These are phyloP conservation scores for Pollimyrus isidori DNA, from an alignment of 2,113 vertebrate genomes.

Conservation along the genomic window DNA sequence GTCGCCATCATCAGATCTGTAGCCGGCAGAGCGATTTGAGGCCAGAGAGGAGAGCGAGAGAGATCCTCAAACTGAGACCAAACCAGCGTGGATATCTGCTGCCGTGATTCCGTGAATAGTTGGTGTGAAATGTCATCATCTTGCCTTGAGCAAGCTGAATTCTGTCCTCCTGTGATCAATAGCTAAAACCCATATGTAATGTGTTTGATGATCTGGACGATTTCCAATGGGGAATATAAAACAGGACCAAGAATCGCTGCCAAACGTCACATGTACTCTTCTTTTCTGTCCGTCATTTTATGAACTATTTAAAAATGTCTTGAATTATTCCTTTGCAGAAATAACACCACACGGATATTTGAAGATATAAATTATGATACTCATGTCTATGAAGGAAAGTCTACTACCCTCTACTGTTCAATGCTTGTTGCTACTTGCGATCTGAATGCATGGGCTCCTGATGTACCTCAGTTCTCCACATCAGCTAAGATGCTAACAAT, in stretches of 20 bases:
- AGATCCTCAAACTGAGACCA: neutral
- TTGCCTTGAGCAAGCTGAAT: neutral
- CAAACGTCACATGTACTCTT: neutral
- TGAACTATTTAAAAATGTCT: neutral
- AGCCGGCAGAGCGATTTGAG: neutral
- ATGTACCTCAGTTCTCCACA: neutral
- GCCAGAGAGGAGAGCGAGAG: neutral
- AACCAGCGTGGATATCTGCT: neutral
- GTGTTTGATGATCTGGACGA: neutral
- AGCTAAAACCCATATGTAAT: constrained; percentile 2
- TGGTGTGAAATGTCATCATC: neutral
- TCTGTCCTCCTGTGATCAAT: neutral
- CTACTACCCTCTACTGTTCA: neutral
- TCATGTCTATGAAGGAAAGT: neutral
- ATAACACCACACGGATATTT: neutral
- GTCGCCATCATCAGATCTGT: neutral
- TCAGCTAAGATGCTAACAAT: neutral
- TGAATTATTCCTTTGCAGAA: neutral
- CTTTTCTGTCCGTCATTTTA: neutral
- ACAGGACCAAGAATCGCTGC: neutral
- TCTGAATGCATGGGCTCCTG: neutral
- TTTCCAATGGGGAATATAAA: neutral
- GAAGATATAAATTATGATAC: neutral
- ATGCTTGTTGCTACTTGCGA: neutral
- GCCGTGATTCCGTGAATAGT: neutral